Percentiles rank a stretch among this genome's conserved stretches.
phyloP scores from a whole-genome alignment of 1,140 invertebrate genomes.

The Drosophila burlai region DNA sequence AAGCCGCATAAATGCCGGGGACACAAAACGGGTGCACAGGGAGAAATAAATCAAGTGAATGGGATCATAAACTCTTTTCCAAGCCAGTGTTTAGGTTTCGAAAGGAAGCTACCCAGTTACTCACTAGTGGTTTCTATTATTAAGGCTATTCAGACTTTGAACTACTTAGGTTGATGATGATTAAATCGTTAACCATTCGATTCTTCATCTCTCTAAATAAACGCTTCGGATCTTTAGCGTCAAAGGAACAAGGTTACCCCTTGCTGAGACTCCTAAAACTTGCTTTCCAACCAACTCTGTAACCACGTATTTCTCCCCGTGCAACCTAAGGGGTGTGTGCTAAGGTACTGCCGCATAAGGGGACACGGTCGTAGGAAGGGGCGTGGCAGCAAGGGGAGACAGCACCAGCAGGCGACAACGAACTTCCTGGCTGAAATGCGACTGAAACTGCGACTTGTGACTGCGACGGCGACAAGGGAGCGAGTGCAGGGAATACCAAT shows the following conservation, averaged over 20 bases:
- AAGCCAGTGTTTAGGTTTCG: not conserved
- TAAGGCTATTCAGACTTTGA: not conserved
- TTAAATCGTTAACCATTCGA: not conserved
- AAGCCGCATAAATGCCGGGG: conserved; percentile 77
- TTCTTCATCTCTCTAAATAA: not conserved
- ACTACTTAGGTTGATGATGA: not conserved
- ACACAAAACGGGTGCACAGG: conserved; percentile 44
- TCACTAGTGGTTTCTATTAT: too few species aligned
- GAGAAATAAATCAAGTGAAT: conserved; percentile 14
- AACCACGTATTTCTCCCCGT: conserved; percentile 5
- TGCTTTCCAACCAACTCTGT: too few species aligned
- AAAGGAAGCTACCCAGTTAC: too few species aligned
- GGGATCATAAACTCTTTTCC: not conserved
- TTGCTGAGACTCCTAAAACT: not conserved
- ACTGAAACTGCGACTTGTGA: conserved; percentile 15
- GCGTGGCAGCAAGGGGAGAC: conserved; percentile 29
- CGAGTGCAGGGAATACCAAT: conserved; percentile 47
- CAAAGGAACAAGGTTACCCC: not conserved
- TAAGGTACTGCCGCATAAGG: conserved; percentile 28
- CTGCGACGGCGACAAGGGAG: conserved; percentile 31
- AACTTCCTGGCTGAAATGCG: conserved; percentile 47
- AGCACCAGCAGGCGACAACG: conserved; percentile 36
- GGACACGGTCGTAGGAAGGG: conserved; percentile 12
- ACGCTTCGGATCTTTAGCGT: not conserved
- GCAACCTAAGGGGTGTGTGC: conserved; percentile 17